Evolutionary conservation across 2,113 vertebrate species (phyloP).

Genomic region (Dolichotis patagonum): DNA sequence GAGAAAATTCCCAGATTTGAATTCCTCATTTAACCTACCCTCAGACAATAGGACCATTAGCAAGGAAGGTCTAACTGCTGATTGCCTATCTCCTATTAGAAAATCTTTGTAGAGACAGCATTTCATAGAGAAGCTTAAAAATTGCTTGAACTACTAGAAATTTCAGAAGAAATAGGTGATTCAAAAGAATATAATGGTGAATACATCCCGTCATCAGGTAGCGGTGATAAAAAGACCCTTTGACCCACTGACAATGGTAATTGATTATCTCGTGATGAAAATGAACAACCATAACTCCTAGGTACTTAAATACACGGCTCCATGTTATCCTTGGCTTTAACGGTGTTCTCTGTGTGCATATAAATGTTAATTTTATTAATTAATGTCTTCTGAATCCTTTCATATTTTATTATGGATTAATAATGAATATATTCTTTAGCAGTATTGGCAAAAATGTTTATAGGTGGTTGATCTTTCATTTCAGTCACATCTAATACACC

Average conservation of each 20-base stretch:
- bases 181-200: constrained; percentile 68
- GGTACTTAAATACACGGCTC: constrained; percentile 43
- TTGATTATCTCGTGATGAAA: constrained; percentile 77
- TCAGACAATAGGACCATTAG: constrained; percentile 65
- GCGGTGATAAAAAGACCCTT: constrained; percentile 69
- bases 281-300: constrained; percentile 50
- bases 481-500: background rate
- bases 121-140: constrained; percentile 66
- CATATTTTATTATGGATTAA: background rate
- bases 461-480: background rate
- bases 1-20: background rate
- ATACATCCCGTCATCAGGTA: constrained; percentile 46
- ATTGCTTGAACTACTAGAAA: constrained; percentile 58
- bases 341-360: background rate
- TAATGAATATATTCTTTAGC: constrained; percentile 1
- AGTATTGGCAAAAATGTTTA: background rate
- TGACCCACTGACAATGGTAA: constrained; percentile 70
- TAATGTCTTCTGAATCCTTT: constrained; percentile 19
- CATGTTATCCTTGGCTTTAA: background rate
- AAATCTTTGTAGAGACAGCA: constrained; percentile 61
- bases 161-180: constrained; percentile 68
- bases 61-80: constrained; percentile 35
- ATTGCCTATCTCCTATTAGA: constrained; percentile 61
- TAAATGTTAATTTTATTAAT: constrained; percentile 40
- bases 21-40: background rate